Evolutionary conservation across 2,113 vertebrate genomes (phyloP).

Genomic region (Vireo altiloquus): DNA sequence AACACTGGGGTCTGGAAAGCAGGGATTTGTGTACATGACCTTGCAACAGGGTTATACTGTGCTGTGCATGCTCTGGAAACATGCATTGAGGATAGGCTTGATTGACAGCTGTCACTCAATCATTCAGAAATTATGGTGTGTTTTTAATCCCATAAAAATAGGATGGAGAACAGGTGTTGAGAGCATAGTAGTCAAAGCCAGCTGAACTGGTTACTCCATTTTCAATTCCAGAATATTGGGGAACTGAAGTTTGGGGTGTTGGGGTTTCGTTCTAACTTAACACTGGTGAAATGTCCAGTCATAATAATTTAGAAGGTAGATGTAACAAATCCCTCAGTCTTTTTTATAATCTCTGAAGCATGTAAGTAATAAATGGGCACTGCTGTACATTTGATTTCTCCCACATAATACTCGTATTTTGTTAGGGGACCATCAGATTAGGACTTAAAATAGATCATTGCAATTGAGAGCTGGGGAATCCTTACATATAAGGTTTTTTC

Average conservation of each 20-base stretch:
- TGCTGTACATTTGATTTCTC: background rate
- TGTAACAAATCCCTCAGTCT: background rate
- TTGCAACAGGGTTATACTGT: accelerated
- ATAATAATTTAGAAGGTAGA: background rate
- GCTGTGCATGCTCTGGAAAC: background rate
- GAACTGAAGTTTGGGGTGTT: background rate
- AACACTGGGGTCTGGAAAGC: background rate
- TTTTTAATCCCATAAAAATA: background rate
- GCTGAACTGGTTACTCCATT: background rate
- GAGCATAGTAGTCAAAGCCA: background rate
- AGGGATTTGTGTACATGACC: background rate
- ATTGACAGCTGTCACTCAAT: background rate
- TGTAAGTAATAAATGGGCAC: accelerated
- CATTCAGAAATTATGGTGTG: background rate
- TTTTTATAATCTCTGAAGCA: background rate
- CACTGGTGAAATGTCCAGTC: background rate
- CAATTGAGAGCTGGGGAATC: background rate
- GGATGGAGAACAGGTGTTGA: background rate
- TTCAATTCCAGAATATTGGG: background rate
- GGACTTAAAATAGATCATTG: background rate
- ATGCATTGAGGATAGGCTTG: background rate
- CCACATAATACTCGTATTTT: background rate
- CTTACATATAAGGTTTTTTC: background rate
- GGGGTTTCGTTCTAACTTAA: background rate
- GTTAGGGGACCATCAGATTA: background rate